phyloP scores from a whole-genome alignment of 2,888 invertebrate genomes.

The Thecophora atra region DNA sequence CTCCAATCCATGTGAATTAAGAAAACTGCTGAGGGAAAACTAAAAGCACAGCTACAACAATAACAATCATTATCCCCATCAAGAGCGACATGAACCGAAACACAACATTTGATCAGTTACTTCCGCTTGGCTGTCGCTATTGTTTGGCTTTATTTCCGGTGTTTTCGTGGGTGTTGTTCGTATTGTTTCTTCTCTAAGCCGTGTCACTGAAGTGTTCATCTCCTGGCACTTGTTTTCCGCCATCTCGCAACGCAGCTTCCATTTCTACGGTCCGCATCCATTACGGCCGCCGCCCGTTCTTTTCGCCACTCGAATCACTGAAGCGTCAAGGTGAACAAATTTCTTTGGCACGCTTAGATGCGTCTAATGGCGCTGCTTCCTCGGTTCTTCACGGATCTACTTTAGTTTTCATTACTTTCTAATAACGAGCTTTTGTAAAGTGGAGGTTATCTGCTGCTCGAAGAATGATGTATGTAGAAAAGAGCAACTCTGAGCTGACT shows the following conservation, averaged over 20 bases:
- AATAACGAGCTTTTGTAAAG: neutral
- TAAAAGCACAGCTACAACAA: slow-evolving; percentile 23
- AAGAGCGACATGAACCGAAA: slow-evolving; percentile 37
- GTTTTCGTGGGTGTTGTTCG: neutral
- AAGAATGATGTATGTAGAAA: too few species aligned
- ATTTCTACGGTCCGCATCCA: neutral
- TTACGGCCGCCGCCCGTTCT: slow-evolving; percentile 31
- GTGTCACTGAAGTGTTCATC: slow-evolving; percentile 13
- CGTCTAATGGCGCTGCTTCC: slow-evolving; percentile 51
- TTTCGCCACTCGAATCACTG: slow-evolving; percentile 27
- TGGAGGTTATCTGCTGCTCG: too few species aligned
- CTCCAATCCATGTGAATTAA: neutral
- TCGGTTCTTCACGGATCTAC: slow-evolving; percentile 1
- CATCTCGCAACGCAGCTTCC: neutral
- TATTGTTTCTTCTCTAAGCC: neutral
- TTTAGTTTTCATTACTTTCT: neutral
- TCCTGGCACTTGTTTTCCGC: neutral
- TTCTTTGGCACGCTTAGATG: slow-evolving; percentile 54
- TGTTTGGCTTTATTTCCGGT: slow-evolving; percentile 15
- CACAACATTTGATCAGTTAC: slow-evolving; percentile 35
- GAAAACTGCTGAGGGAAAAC: slow-evolving; percentile 7
- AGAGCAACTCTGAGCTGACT: too few species aligned
- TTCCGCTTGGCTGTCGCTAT: slow-evolving; percentile 26
- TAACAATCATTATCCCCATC: slow-evolving; percentile 24
- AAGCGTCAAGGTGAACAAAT: slow-evolving; percentile 35